Base-by-base conservation (phyloP, 2,113 vertebrate species). In the Odontesthes bonariensis region DNA sequence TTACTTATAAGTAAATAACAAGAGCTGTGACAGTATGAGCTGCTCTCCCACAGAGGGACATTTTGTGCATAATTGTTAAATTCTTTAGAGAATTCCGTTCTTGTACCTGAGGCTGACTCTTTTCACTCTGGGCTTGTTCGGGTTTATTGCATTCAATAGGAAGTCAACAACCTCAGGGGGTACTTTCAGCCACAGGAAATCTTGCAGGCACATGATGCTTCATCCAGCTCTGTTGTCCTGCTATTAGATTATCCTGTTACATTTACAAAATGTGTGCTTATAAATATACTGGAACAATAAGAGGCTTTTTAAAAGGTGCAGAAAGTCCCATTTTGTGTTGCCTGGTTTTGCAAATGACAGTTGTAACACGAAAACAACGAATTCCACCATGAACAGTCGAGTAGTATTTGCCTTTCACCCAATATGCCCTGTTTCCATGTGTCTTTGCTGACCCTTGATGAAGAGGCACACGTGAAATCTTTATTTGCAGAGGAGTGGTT, bases 401-500 rank as follows among this genome's bases (percentile, higher is more conserved):
- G 19, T n/a, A 49, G 46, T 19, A 49, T 19, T 49, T 19, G 17
- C 17, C 19, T 49, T 49, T 6, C 19, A 5, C 17, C 14, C 19
- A 1, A 8, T 49, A n/a, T n/a, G 19, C 19, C 46, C 4, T 10
- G 35, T 38, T 10, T 38, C 35, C 35, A 10, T 38, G 35, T 38
- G 35, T 49, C 16, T 8, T 49, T 35, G 19, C 16, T 27, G 35
- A 31, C 22, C 16, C 23, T 56, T 53, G 55, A 0, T 55, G 23
- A 3, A 17, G 53, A 57, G 35, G 32, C 66, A 57, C 66, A 47
- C 19, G 20, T 56, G 66, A 42, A 46, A 8, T 1, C 19, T 68
- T 69, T 56, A 69, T 56, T 69, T 44, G 19, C 53, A 46, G 44
- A 56, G 23, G 52, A 56, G 23, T 17, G 13, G 20, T n/a, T 40